phyloP scores from a whole-genome alignment of 2,797 vertebrate genomes.

The Spinus olivaceus region DNA sequence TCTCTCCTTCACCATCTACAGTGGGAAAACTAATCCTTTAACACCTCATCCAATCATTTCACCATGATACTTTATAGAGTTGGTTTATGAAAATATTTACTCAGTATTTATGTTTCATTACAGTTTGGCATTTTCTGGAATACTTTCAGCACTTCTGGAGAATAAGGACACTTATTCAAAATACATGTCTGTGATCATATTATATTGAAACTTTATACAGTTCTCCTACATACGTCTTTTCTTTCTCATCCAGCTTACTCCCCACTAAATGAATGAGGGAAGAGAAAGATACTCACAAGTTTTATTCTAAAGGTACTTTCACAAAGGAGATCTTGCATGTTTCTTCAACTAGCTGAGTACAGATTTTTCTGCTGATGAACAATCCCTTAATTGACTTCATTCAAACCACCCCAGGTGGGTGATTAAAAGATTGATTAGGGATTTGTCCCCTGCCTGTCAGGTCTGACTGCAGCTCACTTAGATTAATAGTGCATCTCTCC shows the following conservation, averaged over 20 bases:
- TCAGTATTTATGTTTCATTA: not conserved
- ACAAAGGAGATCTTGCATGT: not conserved
- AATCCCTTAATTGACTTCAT: slow-evolving; percentile 52
- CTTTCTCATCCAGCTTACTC: not conserved
- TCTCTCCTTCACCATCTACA: not conserved
- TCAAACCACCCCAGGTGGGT: slow-evolving; percentile 56
- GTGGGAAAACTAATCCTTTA: not conserved
- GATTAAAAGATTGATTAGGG: slow-evolving; percentile 63
- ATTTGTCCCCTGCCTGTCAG: slow-evolving; percentile 41
- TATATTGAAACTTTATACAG: not conserved
- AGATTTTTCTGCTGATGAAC: slow-evolving; percentile 39
- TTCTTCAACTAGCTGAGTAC: not conserved
- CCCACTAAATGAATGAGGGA: not conserved
- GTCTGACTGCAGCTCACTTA: slow-evolving; percentile 20
- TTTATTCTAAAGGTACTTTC: not conserved
- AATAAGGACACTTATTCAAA: not conserved
- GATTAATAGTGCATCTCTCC: slow-evolving; percentile 7
- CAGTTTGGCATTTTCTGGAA: not conserved
- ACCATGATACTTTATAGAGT: not conserved
- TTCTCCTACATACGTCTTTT: not conserved
- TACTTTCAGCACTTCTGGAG: not conserved
- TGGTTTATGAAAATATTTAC: not conserved
- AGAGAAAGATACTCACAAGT: not conserved
- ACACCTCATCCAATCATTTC: not conserved
- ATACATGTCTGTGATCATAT: not conserved